Base-by-base conservation (phyloP, 2,888 invertebrate genomes). In the Halictus ligatus region DNA sequence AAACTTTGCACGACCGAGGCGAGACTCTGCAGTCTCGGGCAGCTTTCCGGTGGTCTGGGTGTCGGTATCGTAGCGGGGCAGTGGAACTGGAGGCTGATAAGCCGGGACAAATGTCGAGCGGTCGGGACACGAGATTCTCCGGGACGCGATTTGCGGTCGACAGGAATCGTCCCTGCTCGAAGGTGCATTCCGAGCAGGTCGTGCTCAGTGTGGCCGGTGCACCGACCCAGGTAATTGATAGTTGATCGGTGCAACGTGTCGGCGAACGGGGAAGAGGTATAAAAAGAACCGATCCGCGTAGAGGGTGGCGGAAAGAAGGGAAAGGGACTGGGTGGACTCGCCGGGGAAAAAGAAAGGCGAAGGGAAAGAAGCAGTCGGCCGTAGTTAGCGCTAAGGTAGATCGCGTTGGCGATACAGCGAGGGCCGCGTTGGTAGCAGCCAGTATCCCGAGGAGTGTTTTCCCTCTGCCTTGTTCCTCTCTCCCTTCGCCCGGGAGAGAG, bases 231-330 rank as follows among this genome's bases (percentile, higher is more conserved):
- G 89, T 91, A 92, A 91, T 92, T 91, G 91, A 92, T 92, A 90
- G 92, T 91, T 92, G 92, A 92, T 91, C 91, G 92, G 85, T 72
- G 92, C 86, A 91, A 90, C 89, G 91, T 88, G 91, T 88, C 89
- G 88, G 89, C 69, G 77, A 83, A 76, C 81, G 67, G 46, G 73
- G 60, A 60, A 67, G 73, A 50, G 54, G 48, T n/a, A 71, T 40
- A 35, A 72, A 67, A 81, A 82, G 78, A 78, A 84, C 46, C 81
- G 77, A 48, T 0, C 67, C 40, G 67, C 50, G 40, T 46, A 35
- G 80, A 67, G 67, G 50, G 58, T 29, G 77, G 50, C 25, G 29
- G 58, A 58, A 58, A 21, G 58, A 25, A 25, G 50, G 21, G 50
- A 54, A 25, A 50, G 46, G 71, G 8, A 75, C 72, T 25, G 43